Conservation (phyloP, 2,888 invertebrate genomes). For the Sinelater perroti region DNA sequence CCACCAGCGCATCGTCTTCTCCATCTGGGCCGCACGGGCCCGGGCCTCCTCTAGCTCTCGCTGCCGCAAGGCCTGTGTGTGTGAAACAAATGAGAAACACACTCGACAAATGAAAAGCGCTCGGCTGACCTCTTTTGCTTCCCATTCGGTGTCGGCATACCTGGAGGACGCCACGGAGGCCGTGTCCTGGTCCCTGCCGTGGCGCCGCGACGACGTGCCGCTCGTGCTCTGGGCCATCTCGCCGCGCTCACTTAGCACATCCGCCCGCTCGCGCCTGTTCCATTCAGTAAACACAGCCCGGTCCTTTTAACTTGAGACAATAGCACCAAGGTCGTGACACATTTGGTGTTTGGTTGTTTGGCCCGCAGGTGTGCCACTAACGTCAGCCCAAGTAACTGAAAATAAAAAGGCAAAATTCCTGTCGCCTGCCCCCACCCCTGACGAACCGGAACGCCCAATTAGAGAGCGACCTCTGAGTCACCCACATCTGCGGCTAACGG, state of each 20-base stretch:
- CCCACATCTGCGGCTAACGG: too few species aligned
- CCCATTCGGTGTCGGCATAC: constrained; percentile 79
- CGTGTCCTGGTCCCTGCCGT: constrained; percentile 70
- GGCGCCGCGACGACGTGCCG: constrained; percentile 71
- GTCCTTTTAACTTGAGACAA: constrained; percentile 8
- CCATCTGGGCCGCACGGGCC: constrained; percentile 96
- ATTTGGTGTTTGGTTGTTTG: constrained; percentile 22
- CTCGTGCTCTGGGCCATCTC: constrained; percentile 71
- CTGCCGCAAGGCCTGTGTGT: constrained; percentile 69
- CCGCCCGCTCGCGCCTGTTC: constrained; percentile 20
- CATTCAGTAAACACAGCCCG: constrained; percentile 5
- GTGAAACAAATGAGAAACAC: too few species aligned
- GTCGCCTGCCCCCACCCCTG: too few species aligned
- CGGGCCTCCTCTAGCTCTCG: constrained; percentile 94
- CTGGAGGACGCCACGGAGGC: constrained; percentile 66
- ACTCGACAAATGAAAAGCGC: too few species aligned
- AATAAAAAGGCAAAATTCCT: too few species aligned
- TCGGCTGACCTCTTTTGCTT: constrained; percentile 73
- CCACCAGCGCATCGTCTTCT: constrained; percentile 99
- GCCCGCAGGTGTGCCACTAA: constrained; percentile 3
- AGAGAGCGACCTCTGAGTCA: too few species aligned
- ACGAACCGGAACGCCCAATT: too few species aligned
- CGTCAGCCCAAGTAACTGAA: not conserved
- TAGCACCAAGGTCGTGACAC: constrained; percentile 14
- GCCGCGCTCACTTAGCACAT: constrained; percentile 24